phyloP scores from a whole-genome alignment of 1,140 invertebrate genomes.

The Reticulitermes speratus region DNA sequence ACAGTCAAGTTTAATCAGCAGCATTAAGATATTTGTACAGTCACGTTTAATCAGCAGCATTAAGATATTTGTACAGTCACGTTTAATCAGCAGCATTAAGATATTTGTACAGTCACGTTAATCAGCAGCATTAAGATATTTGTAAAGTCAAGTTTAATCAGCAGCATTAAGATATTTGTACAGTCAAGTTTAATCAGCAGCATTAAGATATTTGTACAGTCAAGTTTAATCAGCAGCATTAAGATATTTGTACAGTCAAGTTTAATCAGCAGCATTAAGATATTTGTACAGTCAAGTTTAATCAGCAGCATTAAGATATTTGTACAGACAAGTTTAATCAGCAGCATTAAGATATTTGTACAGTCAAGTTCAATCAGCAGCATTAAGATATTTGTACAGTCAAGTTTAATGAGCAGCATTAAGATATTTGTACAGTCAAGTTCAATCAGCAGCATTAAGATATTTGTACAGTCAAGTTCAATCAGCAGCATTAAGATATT shows the following conservation, averaged over 20 bases:
- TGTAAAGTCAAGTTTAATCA: not conserved
- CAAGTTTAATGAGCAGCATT: not conserved
- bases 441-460: not conserved
- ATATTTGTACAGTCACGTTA: not conserved
- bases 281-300: not conserved
- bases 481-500: not conserved
- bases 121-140: not conserved
- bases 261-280: not conserved
- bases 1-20: not conserved
- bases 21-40: too few species aligned
- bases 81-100: not conserved
- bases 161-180: not conserved
- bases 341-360: not conserved
- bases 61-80: too few species aligned
- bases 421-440: too few species aligned
- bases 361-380: not conserved
- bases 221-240: not conserved
- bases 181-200: not conserved
- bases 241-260: too few species aligned
- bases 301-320: not conserved
- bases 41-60: not conserved
- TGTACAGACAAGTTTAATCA: not conserved
- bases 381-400: too few species aligned
- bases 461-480: not conserved
- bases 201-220: too few species aligned